phyloP scores from a whole-genome alignment of 2,113 vertebrate species.

The Pyrgilauda ruficollis region DNA sequence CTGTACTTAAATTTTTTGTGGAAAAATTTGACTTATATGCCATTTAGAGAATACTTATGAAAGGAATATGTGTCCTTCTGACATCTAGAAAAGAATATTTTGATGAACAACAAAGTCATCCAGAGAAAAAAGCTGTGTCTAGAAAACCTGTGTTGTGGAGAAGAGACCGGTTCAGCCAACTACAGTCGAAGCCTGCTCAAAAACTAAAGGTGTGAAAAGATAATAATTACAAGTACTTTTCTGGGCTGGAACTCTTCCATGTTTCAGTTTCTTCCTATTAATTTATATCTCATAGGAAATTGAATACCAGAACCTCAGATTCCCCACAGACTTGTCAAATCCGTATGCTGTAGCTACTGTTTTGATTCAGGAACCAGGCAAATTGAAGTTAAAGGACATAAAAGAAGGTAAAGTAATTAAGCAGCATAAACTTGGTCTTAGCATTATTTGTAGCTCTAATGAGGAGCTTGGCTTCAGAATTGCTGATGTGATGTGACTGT shows the following conservation, averaged over 20 bases:
- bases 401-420: constrained; percentile 77
- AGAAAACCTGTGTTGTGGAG: constrained; percentile 23
- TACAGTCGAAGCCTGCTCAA: background rate
- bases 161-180: background rate
- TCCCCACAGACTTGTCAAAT: constrained; percentile 76
- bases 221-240: background rate
- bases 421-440: background rate
- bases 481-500: background rate
- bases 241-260: background rate
- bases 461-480: background rate
- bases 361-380: constrained; percentile 82
- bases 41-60: background rate
- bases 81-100: constrained; percentile 61
- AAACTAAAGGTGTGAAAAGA: constrained; percentile 62
- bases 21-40: background rate
- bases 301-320: constrained; percentile 69
- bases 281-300: constrained; percentile 64
- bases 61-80: constrained; percentile 23
- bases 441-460: background rate
- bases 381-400: constrained; percentile 78
- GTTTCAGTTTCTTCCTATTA: background rate
- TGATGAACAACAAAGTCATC: constrained; percentile 26
- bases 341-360: constrained; percentile 85
- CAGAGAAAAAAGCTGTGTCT: constrained; percentile 30
- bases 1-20: background rate